Conservation (phyloP, 2,888 invertebrate genomes). For the Macrosiphum euphorbiae region DNA sequence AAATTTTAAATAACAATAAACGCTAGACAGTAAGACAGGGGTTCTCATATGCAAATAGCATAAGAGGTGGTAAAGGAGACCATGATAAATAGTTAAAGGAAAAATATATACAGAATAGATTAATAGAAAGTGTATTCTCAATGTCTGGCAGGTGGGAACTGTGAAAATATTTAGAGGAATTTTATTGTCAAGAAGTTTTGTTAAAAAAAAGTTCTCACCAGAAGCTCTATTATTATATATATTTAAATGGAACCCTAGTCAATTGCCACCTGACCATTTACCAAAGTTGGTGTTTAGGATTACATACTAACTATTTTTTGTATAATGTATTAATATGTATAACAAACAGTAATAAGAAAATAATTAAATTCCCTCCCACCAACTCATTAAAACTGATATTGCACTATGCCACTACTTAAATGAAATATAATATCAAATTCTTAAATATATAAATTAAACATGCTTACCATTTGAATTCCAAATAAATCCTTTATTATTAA, state of each 20-base stretch:
- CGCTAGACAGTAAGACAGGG: no score
- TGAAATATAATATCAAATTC: background rate
- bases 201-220: background rate
- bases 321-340: no score
- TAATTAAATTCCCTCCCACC: background rate
- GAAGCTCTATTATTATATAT: background rate
- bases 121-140: no score
- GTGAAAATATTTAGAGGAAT: background rate
- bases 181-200: background rate
- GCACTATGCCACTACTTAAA: background rate
- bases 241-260: background rate
- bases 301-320: background rate
- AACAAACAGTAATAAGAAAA: background rate
- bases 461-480: constrained; percentile 53
- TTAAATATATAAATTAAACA: background rate
- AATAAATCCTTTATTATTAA: constrained; percentile 55
- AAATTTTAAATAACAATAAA: no score
- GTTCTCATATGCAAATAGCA: no score
- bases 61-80: no score
- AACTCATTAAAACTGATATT: background rate
- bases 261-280: background rate
- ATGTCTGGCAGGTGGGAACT: accelerated
- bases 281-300: background rate
- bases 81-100: no score
- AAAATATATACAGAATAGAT: no score